Evolutionary conservation across 1,140 invertebrate species (phyloP).

Genomic region (Sinella curviseta): DNA sequence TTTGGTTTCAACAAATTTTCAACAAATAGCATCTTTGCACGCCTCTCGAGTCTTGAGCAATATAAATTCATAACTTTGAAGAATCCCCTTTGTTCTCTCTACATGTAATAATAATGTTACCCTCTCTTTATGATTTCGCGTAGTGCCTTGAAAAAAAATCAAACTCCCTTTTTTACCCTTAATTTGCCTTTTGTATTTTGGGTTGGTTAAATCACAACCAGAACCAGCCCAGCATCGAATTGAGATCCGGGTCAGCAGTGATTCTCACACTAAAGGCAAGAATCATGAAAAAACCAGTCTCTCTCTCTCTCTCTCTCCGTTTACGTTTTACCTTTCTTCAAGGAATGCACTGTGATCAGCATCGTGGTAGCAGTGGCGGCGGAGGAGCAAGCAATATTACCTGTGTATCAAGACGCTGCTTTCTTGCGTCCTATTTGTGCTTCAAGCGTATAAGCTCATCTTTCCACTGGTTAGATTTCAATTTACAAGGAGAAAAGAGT

Average conservation of each 20-base stretch:
- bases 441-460: background rate
- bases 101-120: no score
- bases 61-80: no score
- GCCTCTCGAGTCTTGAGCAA: no score
- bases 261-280: background rate
- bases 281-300: slow-evolving; percentile 10
- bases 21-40: no score
- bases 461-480: slow-evolving; percentile 1
- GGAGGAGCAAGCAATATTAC: background rate
- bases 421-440: slow-evolving; percentile 11
- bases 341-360: background rate
- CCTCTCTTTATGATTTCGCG: no score
- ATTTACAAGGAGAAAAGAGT: no score
- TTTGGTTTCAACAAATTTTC: no score
- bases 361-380: background rate
- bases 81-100: no score
- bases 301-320: no score
- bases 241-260: slow-evolving; percentile 19
- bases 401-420: background rate
- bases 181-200: slow-evolving; percentile 10
- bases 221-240: slow-evolving; percentile 23
- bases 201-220: slow-evolving; percentile 20
- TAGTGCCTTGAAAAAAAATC: no score
- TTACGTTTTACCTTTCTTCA: background rate
- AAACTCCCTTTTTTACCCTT: slow-evolving; percentile 5